phyloP scores from a whole-genome alignment of 2,797 vertebrate species.

The Carduelis carduelis region DNA sequence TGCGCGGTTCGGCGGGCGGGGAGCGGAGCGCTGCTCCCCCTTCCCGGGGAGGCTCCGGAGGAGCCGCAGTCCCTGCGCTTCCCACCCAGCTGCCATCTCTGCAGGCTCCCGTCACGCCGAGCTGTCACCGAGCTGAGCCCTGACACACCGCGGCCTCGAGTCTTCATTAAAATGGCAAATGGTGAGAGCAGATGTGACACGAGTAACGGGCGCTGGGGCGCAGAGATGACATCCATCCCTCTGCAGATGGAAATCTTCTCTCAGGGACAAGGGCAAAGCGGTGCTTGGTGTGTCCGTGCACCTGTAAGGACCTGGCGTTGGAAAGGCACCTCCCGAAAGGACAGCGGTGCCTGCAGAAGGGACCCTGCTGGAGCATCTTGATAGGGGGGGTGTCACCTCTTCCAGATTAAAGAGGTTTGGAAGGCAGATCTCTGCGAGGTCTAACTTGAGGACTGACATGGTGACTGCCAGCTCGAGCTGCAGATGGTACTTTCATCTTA shows the following conservation, averaged over 20 bases:
- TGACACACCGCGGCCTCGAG: neutral
- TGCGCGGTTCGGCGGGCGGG: neutral
- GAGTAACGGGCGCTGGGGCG: neutral
- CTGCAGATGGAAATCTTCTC: neutral
- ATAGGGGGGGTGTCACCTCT: accelerated
- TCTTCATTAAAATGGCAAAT: neutral
- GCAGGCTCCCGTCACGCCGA: neutral
- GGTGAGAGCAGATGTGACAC: neutral
- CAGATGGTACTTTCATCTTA: conserved; percentile 12
- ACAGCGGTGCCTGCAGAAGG: neutral
- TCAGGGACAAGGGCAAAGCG: accelerated
- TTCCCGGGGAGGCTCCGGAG: neutral
- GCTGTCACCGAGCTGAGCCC: neutral
- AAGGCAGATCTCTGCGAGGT: neutral
- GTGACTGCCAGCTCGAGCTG: neutral
- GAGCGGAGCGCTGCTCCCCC: neutral
- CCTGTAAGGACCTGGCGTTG: accelerated
- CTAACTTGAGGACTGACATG: neutral
- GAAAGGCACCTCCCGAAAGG: neutral
- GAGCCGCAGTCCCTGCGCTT: neutral
- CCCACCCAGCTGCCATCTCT: conserved; percentile 10
- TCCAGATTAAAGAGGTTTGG: neutral
- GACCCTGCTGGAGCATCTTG: neutral
- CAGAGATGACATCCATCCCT: neutral
- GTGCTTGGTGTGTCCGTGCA: accelerated